Base-by-base conservation (phyloP, 1,140 invertebrate genomes). In the Ridgeia piscesae region DNA sequence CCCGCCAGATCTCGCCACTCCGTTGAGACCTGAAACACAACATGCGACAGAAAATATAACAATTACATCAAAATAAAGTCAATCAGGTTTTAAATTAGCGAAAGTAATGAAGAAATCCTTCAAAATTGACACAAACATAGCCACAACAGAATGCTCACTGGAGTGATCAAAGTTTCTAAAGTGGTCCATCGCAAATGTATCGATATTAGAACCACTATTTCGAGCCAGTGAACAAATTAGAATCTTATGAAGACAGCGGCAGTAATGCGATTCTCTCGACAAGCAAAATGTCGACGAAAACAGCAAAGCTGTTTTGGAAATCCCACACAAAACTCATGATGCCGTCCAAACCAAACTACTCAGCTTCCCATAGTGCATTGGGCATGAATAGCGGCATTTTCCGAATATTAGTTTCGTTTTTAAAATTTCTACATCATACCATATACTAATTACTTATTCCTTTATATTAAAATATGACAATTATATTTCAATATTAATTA, bases 21-120 rank as follows among this genome's bases (percentile, higher is more conserved):
- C 94, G 93, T 94, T 95, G 17, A 94, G 91, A 93, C 91, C 94
- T 94, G 93, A 92, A 94, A 94, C 35, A 35, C 34, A 90, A 34
- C 34, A 42, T 42, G 35, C 34, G 11, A 42, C 89, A 90, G 35
- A 90, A 35, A 42, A 90, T 35, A n/a, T 35, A 27, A 35, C 8
- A 21, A 27, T 35, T n/a, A 90, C 33, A 35, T 34, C 34, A 11
- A 35, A 35, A 90, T 42, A 17, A 90, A 90, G 27, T 2, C 35
- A 90, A 90, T 34, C 21, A 34, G 35, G 2, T 6, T 9, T 42
- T 90, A 35, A 35, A 42, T 42, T n/a, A n/a, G 35, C n/a, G 14
- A 34, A 90, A 34, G 14, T 90, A 90, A 42, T 90, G 89, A 42
- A 90, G 34, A 34, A 35, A 42, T 35, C 34, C 89, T 90, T n/a